Evolutionary conservation across 2,888 invertebrate species (phyloP), one percentile per base, ranked within the genome.

Genomic region (Agrotis exclamationis): DNA sequence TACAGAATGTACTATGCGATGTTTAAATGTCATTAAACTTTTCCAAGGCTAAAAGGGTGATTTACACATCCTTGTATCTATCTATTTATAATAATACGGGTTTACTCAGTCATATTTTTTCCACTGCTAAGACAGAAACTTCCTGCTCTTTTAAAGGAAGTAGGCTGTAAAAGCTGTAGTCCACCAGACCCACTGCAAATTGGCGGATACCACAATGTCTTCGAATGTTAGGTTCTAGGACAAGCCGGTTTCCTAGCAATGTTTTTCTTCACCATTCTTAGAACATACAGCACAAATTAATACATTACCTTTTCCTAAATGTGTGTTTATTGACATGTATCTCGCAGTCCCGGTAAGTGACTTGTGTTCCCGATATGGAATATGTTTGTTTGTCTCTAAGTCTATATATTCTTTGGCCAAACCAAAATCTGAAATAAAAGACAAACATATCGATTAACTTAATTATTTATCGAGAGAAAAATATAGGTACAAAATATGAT

Each of bases 401-500:
- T 99, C 99, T 97, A 99, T 99, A 97, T 99, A 99, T 97, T 99
- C 99, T 97, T 99, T 99, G 96, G 99, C 99, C 97, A 99, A 98
- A 96, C 99, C 99, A 97, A 99, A 99, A 98, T 99, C 99, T 98
- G 96, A 80, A 95, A 97, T n/a, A 85, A 79, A 85, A 80, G 86
- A 87, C 72, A 84, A 68, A 70, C 75, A 65, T 72, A 80, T 72
- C 63, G 56, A 71, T 81, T 76, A 80, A 69, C 71, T 70, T 62
- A 44, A 72, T 65, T 71, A 62, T 70, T 74, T 51, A 66, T 73
- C 62, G 63, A 66, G 47, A 48, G 20, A 66, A 58, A 63, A 58
- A 58, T 2, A 68, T 74, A 68, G 59, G 44, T 74, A 58, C 16
- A 62, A 51, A 79, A 58, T 45, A 47, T 63, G 62, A 70, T 60